These are phyloP conservation scores for Salpingus planirostris DNA, from an alignment of 2,888 invertebrate genomes.

Conservation along the genomic window DNA sequence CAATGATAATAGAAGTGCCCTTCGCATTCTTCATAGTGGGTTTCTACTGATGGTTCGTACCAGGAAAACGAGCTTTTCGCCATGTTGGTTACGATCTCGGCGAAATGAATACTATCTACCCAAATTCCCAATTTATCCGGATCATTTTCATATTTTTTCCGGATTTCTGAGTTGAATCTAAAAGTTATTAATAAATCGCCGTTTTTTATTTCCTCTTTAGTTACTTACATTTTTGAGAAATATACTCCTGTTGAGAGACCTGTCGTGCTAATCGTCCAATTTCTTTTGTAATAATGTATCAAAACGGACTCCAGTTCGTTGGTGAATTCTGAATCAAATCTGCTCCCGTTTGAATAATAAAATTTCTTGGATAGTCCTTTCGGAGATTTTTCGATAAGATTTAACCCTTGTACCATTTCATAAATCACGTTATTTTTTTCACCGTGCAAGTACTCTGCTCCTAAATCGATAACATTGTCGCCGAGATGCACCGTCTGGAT, in stretches of 20 bases:
- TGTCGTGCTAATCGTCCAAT: conserved; percentile 14
- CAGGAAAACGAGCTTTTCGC: conserved; percentile 48
- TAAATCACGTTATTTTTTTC: conserved; percentile 24
- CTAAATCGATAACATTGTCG: conserved; percentile 21
- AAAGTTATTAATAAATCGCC: no score
- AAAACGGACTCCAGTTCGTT: not conserved
- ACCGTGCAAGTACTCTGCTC: conserved; percentile 27
- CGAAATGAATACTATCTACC: conserved; percentile 3
- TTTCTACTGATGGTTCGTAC: conserved; percentile 22
- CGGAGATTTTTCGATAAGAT: not conserved
- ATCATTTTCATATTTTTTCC: conserved; percentile 12
- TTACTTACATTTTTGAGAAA: no score
- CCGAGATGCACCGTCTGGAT: conserved; percentile 20
- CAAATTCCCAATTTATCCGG: conserved; percentile 10
- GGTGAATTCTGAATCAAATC: conserved; percentile 2
- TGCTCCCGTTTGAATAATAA: conserved; percentile 11
- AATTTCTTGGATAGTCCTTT: not conserved
- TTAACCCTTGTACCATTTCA: conserved; percentile 15
- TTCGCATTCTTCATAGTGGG: not conserved
- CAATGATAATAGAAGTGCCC: not conserved
- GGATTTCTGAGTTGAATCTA: conserved; percentile 15
- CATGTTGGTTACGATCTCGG: no score
- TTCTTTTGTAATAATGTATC: not conserved
- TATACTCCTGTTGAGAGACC: no score
- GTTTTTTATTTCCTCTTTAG: no score